Evolutionary conservation across 2,797 vertebrate species (phyloP).

Genomic region (Rhyacichthys aspro): DNA sequence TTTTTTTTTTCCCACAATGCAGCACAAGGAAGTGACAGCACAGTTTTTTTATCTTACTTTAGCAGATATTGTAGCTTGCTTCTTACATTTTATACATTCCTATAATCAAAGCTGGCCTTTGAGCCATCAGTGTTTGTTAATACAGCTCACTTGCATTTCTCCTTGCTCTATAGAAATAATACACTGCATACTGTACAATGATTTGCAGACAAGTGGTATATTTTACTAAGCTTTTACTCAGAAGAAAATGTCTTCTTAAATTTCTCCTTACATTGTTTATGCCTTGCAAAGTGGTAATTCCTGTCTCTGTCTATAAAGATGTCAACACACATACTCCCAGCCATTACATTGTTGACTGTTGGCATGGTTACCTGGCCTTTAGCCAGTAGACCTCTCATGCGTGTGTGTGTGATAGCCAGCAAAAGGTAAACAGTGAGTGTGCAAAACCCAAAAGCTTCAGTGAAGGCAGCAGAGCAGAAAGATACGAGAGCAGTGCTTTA

Average conservation of each 20-base stretch:
- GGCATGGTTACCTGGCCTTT: slow-evolving; percentile 59
- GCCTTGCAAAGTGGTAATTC: slow-evolving; percentile 39
- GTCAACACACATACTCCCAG: slow-evolving; percentile 48
- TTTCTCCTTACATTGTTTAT: background rate
- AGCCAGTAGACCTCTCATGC: slow-evolving; percentile 39
- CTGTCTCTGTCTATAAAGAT: slow-evolving; percentile 50
- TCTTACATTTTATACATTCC: too few species aligned
- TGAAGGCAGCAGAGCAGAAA: slow-evolving; percentile 35
- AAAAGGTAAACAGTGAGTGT: slow-evolving; percentile 49
- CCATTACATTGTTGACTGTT: slow-evolving; percentile 56
- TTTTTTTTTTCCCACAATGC: too few species aligned
- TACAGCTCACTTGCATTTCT: too few species aligned
- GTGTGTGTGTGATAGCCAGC: slow-evolving; percentile 16
- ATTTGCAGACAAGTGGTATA: background rate
- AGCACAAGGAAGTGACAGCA: too few species aligned
- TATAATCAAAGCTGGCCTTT: too few species aligned
- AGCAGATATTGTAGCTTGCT: too few species aligned
- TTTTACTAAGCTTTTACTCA: background rate
- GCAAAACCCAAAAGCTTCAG: slow-evolving; percentile 34
- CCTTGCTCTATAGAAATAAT: too few species aligned
- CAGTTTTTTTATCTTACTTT: too few species aligned
- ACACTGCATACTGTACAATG: too few species aligned
- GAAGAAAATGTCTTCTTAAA: background rate
- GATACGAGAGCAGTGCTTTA: slow-evolving; percentile 50
- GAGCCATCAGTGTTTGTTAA: too few species aligned